Conservation (phyloP, 2,888 invertebrate species). For the Coleophora flavipennella region DNA sequence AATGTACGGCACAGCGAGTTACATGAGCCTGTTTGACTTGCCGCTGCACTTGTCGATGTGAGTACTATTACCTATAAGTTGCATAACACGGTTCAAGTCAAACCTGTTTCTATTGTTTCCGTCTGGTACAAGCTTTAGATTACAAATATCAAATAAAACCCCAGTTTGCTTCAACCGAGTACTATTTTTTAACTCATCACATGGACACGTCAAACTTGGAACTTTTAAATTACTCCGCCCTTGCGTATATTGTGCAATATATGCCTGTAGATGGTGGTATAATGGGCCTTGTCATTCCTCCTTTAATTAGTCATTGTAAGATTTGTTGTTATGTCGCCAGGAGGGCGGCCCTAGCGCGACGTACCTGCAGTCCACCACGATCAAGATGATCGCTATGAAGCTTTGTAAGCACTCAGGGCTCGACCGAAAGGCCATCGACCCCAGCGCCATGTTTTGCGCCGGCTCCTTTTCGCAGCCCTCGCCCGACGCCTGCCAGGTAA, state of each 20-base stretch:
- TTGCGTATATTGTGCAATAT: too few species aligned
- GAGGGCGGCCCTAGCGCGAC: conserved; percentile 54
- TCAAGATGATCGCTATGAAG: conserved; percentile 60
- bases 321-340: too few species aligned
- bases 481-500: conserved; percentile 69
- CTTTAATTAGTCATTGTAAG: too few species aligned
- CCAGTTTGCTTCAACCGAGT: too few species aligned
- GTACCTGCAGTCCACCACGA: conserved; percentile 52
- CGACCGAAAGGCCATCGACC: conserved; percentile 51
- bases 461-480: conserved; percentile 58
- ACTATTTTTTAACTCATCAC: too few species aligned
- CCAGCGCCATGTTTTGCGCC: conserved; percentile 68
- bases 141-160: too few species aligned
- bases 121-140: conserved; percentile 66
- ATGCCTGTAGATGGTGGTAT: too few species aligned
- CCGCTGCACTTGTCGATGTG: conserved; percentile 46
- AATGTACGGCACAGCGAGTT: background rate
- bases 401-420: conserved; percentile 52
- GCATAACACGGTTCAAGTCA: conserved; percentile 32
- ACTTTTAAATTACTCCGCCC: too few species aligned
- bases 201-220: too few species aligned
- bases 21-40: too few species aligned
- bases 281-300: too few species aligned
- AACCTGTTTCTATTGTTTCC: conserved; percentile 47
- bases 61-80: conserved; percentile 41